Evolutionary conservation across 2,113 vertebrate species (phyloP).

Genomic region (Zingel zingel): DNA sequence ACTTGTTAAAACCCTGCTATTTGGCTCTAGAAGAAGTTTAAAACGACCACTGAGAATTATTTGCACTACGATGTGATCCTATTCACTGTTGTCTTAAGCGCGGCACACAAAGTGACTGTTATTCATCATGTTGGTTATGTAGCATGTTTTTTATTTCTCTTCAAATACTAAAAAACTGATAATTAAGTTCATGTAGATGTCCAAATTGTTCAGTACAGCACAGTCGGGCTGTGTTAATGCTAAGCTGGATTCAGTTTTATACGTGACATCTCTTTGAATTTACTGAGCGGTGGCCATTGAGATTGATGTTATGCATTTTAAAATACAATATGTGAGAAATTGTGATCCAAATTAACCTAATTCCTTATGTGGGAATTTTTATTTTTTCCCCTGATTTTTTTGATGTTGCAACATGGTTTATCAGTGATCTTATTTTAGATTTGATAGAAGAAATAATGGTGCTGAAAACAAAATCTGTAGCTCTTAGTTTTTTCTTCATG

Average conservation of each 20-base stretch:
- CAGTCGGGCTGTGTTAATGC: not conserved
- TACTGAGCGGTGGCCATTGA: constrained; percentile 1
- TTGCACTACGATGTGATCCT: constrained; percentile 42
- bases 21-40: constrained; percentile 10
- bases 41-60: constrained; percentile 45
- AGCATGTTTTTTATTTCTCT: constrained; percentile 35
- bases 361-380: not conserved
- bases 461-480: constrained; percentile 49
- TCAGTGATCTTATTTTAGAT: constrained; percentile 13
- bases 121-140: constrained; percentile 55
- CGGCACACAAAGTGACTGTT: constrained; percentile 71
- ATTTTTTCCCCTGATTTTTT: not conserved
- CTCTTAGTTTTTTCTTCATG: constrained; percentile 16
- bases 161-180: not conserved
- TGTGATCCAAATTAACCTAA: not conserved
- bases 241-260: constrained; percentile 22
- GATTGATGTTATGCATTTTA: constrained; percentile 19
- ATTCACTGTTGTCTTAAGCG: constrained; percentile 71
- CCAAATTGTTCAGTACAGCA: not conserved
- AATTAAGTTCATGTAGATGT: constrained; percentile 3
- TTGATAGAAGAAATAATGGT: constrained; percentile 43
- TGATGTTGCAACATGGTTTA: not conserved
- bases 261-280: constrained; percentile 11
- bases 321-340: constrained; percentile 26
- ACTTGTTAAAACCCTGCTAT: not conserved